These are phyloP conservation scores for Pseudobourletiella spinata DNA, from an alignment of 1,140 invertebrate species.

Conservation along the genomic window DNA sequence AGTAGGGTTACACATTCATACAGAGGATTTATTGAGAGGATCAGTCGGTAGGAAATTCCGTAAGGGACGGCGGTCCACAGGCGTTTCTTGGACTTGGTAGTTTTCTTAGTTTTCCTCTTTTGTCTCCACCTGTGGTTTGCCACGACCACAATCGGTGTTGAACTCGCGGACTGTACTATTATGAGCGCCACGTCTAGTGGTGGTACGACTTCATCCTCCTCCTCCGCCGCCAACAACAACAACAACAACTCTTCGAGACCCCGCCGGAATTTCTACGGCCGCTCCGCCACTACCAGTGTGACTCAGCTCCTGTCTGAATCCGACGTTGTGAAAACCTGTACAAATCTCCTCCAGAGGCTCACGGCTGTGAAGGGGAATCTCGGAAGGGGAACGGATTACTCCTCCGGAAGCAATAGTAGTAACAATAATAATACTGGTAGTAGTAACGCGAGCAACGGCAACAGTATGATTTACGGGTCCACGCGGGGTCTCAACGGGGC, in stretches of 20 bases:
- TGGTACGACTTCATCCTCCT: neutral
- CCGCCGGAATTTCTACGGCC: conserved; percentile 57
- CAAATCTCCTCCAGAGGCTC: conserved; percentile 66
- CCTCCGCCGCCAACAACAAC: neutral
- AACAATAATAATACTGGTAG: neutral
- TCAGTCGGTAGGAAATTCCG: too few relatives aligned
- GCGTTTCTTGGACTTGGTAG: conserved; percentile 2
- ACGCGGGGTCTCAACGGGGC: conserved; percentile 2
- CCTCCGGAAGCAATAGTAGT: neutral
- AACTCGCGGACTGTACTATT: neutral
- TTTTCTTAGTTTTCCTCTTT: conserved; percentile 2
- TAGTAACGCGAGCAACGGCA: conserved; percentile 4
- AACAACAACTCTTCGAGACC: conserved; percentile 5
- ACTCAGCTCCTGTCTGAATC: conserved; percentile 70
- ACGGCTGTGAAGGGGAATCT: conserved; percentile 40
- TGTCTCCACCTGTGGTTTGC: neutral
- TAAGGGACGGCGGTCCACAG: neutral
- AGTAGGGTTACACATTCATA: too few relatives aligned
- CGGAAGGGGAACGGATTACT: neutral
- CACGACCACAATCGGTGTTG: neutral
- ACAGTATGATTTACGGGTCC: neutral
- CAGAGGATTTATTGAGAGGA: too few relatives aligned
- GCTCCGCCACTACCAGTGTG: conserved; percentile 65
- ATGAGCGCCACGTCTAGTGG: conserved; percentile 8
- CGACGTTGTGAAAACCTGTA: conserved; percentile 49